Evolutionary conservation across 2,113 vertebrate genomes (phyloP).

Genomic region (Leptosomus discolor): DNA sequence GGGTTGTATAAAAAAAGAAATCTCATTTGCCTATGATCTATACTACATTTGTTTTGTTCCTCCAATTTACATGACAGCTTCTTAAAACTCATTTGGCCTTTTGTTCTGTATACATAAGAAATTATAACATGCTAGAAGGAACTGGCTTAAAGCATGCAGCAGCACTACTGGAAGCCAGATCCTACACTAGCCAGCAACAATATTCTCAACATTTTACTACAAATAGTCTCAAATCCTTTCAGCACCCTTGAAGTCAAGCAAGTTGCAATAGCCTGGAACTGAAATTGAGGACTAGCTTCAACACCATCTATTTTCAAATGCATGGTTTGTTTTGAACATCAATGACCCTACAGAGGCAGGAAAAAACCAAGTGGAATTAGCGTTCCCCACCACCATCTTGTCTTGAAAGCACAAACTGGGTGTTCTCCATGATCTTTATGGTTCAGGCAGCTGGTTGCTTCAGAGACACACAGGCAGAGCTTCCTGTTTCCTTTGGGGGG

Average conservation of each 20-base stretch:
- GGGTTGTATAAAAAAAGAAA: not conserved
- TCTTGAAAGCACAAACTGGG: not conserved
- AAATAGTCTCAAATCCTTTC: not conserved
- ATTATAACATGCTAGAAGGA: not conserved
- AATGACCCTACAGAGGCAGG: not conserved
- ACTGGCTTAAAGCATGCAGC: not conserved
- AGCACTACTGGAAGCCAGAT: not conserved
- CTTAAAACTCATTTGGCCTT: not conserved
- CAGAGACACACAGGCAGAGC: slow-evolving; percentile 20
- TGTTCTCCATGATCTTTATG: slow-evolving; percentile 18
- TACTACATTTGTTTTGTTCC: not conserved
- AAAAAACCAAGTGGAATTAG: not conserved
- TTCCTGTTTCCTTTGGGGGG: slow-evolving; percentile 36
- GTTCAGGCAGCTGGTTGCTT: slow-evolving; percentile 43
- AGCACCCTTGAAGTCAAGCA: not conserved
- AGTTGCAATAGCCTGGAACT: not conserved
- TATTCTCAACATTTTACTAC: not conserved
- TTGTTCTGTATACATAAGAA: not conserved
- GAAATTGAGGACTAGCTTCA: not conserved
- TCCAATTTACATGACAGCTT: not conserved
- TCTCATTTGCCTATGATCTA: not conserved
- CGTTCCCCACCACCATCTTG: not conserved
- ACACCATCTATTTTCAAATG: not conserved
- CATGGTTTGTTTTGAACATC: not conserved
- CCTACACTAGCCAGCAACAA: not conserved